Conservation (phyloP, 1,140 invertebrate genomes). For the Drosophila sp. region DNA sequence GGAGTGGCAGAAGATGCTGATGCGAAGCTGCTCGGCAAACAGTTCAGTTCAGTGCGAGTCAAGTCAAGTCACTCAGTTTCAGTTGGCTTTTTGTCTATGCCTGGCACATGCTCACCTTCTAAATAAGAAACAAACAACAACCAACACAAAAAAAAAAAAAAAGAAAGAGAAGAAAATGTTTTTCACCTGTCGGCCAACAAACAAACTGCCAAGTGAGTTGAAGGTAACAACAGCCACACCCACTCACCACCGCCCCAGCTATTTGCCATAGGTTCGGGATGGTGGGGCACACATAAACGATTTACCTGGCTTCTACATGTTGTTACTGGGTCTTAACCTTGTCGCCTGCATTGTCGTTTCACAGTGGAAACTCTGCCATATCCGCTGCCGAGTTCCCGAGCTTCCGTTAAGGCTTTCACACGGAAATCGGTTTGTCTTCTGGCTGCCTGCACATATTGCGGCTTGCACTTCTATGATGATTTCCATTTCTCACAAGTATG, state of each 20-base stretch:
- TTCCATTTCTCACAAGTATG: not conserved
- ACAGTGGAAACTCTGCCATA: constrained; percentile 29
- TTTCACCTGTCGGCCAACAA: constrained; percentile 66
- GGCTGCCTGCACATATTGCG: constrained; percentile 54
- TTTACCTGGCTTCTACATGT: constrained; percentile 37
- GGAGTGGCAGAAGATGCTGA: constrained; percentile 21
- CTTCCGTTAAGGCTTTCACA: constrained; percentile 55
- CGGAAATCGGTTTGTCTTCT: constrained; percentile 76
- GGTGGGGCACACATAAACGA: constrained; percentile 51
- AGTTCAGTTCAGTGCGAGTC: constrained; percentile 23
- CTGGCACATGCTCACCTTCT: constrained; percentile 54
- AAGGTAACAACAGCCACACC: constrained; percentile 11
- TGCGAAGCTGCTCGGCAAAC: constrained; percentile 36
- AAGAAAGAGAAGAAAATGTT: constrained; percentile 47
- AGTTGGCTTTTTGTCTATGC: constrained; percentile 64
- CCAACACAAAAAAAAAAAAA: constrained; percentile 12
- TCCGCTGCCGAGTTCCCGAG: constrained; percentile 34
- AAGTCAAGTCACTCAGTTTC: constrained; percentile 24
- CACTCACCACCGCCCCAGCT: constrained; percentile 44
- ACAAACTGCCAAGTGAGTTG: constrained; percentile 14
- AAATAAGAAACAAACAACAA: constrained; percentile 46
- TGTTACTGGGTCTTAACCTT: constrained; percentile 57
- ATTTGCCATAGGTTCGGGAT: constrained; percentile 30
- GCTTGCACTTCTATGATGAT: constrained; percentile 52
- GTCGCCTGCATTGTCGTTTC: constrained; percentile 46